These are phyloP conservation scores for Xylota segnis DNA, from an alignment of 2,888 invertebrate species.

Conservation along the genomic window DNA sequence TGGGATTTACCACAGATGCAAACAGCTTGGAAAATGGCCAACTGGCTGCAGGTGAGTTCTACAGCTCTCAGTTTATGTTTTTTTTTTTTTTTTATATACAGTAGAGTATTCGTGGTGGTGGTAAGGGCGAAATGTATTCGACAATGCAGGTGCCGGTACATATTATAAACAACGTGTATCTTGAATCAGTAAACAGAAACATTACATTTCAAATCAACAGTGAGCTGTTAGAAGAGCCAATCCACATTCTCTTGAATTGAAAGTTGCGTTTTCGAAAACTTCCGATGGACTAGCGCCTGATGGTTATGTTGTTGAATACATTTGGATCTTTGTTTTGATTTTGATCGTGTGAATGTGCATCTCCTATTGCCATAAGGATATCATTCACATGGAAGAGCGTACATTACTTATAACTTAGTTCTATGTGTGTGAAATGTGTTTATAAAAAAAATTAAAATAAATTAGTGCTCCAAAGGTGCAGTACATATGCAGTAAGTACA, in stretches of 20 bases:
- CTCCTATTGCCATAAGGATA: conserved; percentile 70
- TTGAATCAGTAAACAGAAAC: too few relatives aligned
- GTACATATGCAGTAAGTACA: conserved; percentile 60
- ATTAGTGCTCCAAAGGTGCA: conserved; percentile 29
- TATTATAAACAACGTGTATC: too few relatives aligned
- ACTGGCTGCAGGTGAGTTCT: conserved; percentile 82
- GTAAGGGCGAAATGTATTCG: conserved; percentile 17
- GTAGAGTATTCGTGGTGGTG: conserved; percentile 22
- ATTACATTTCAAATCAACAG: too few relatives aligned
- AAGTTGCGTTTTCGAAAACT: neutral
- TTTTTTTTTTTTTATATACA: neutral
- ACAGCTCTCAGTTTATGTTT: neutral
- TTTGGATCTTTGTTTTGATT: neutral
- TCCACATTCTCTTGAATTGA: neutral
- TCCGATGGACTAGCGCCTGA: neutral
- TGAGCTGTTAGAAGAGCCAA: too few relatives aligned
- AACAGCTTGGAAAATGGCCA: conserved; percentile 83
- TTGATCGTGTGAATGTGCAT: conserved; percentile 66
- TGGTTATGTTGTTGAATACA: conserved; percentile 9
- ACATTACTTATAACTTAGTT: conserved; percentile 45
- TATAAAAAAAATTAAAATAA: conserved; percentile 23
- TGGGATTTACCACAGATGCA: conserved; percentile 83
- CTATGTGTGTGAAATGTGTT: conserved; percentile 43
- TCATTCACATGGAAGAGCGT: conserved; percentile 74
- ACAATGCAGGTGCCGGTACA: neutral